Base-by-base conservation (phyloP, 2,113 vertebrate species). In the Gymnarchus niloticus region DNA sequence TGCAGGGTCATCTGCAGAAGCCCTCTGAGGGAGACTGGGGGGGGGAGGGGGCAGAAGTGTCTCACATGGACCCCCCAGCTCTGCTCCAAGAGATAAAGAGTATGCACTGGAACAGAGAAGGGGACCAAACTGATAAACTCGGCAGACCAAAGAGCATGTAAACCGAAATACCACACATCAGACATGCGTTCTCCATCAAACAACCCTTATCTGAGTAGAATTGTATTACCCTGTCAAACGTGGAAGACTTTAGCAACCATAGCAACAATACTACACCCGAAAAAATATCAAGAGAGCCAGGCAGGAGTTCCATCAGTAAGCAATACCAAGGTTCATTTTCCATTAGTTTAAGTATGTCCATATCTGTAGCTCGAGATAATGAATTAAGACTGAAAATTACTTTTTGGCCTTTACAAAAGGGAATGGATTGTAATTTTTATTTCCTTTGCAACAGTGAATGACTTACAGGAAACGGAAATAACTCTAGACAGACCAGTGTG, bases 1-100 rank as follows among this genome's bases (percentile, higher is more conserved):
- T n/a, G 41, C 28, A 9, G 41, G 77, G 19, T 85, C 52, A 91
- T 57, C 78, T 51, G 8, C 19, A 46, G 78, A 48, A 7, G 14
- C 21, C 48, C 37, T 46, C 41, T 46, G 23, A 6, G 37, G 59
- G 0, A 61, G 56, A 84, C 25, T 14, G 14, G n/a, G 56, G 37
- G 25, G 46, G 46, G 14, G 44, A 77, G 41, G 76, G 10, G 17
- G 8, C 28, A 54, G 6, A 54, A 14, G 52, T 14, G 14, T 54
- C 52, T 14, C 52, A 6, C 52, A 54, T 54, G 52, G 52, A 54
- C 65, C 25, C 84, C 33, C 12, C 78, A 65, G 21, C 21, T 61
- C 23, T 61, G 57, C 59, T 54, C 6, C 14, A 54, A 65, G 19
- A 65, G 78, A 51, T 28, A 54, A 81, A 25, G 41, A 56, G 51